Evolutionary conservation across 2,888 invertebrate species (phyloP).

Genomic region (Electrophaes corylata): DNA sequence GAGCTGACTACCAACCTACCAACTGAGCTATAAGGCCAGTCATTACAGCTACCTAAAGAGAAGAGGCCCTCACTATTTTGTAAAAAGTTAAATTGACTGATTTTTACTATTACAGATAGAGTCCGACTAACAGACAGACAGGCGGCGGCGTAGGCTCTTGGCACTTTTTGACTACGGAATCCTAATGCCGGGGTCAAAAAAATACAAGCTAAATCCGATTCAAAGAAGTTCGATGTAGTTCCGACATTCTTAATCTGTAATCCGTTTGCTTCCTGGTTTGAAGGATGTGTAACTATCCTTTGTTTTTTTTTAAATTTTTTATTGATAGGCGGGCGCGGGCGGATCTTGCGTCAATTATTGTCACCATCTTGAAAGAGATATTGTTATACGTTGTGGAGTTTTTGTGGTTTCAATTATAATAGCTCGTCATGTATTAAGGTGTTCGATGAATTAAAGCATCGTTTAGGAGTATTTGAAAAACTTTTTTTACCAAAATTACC

Average conservation of each 20-base stretch:
- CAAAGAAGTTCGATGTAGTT: conserved; percentile 41
- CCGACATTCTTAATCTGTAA: conserved; percentile 16
- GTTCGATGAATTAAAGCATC: neutral
- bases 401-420: neutral
- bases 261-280: conserved; percentile 23
- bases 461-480: no score
- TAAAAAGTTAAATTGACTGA: no score
- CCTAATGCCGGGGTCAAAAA: neutral
- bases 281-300: conserved; percentile 9
- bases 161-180: neutral
- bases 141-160: no score
- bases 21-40: no score
- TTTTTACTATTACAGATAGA: no score
- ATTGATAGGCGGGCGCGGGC: conserved; percentile 3
- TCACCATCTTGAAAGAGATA: conserved; percentile 11
- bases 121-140: no score
- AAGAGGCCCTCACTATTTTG: no score
- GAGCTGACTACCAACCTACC: no score
- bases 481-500: no score
- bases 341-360: conserved; percentile 24
- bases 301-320: conserved; percentile 1
- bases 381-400: conserved; percentile 1
- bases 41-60: no score
- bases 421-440: no score
- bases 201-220: conserved; percentile 44